These are phyloP conservation scores for Saiga tatarica DNA, from an alignment of 2,113 vertebrate genomes.

Conservation along the genomic window DNA sequence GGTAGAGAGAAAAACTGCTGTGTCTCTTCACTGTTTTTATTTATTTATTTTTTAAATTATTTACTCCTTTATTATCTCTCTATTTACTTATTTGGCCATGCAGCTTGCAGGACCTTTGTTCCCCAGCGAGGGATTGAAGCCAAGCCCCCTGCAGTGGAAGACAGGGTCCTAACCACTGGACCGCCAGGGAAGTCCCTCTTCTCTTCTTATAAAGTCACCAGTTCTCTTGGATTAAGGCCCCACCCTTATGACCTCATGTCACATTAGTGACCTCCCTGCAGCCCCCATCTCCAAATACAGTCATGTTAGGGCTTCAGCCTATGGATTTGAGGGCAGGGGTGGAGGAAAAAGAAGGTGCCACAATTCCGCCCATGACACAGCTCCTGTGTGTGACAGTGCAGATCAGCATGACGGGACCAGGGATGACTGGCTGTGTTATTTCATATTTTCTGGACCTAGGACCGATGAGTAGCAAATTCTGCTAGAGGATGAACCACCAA, in stretches of 20 bases:
- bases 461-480: neutral
- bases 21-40: neutral
- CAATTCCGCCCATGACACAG: fast-evolving
- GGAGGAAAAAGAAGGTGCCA: neutral
- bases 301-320: fast-evolving
- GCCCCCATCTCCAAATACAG: neutral
- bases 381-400: too few species aligned
- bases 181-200: neutral
- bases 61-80: neutral
- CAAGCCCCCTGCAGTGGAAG: neutral
- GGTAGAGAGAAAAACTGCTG: neutral
- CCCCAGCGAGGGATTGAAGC: fast-evolving
- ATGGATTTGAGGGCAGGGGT: too few species aligned
- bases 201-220: neutral
- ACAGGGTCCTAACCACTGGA: too few species aligned
- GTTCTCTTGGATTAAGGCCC: neutral
- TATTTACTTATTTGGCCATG: neutral
- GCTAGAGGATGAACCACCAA: neutral
- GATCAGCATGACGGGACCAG: fast-evolving
- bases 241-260: neutral
- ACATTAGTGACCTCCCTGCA: neutral
- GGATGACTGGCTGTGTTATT: neutral
- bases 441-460: neutral
- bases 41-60: neutral
- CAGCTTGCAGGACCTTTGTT: neutral